These are phyloP conservation scores for Meles meles DNA, from an alignment of 2,113 vertebrate species.

Conservation along the genomic window DNA sequence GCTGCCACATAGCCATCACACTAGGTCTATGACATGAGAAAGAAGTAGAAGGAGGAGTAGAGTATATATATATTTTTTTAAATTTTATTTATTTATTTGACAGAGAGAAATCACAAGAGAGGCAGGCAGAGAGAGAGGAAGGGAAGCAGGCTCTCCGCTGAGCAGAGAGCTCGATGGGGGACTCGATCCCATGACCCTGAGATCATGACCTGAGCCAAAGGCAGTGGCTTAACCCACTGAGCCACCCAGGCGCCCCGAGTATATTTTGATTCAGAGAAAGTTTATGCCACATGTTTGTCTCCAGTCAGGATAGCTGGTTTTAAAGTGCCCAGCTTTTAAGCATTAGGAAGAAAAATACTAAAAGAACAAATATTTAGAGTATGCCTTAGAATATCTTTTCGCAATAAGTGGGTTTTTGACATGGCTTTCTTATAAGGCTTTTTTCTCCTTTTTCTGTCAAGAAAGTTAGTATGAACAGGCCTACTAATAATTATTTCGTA, in stretches of 20 bases:
- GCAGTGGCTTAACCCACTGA: too few species aligned
- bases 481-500: neutral
- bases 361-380: neutral
- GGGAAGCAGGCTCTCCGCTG: too few species aligned
- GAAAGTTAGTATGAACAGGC: neutral
- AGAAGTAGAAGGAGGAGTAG: neutral
- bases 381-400: neutral
- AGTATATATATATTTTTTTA: neutral
- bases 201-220: too few species aligned
- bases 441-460: neutral
- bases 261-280: neutral
- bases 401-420: neutral
- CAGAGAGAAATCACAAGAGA: too few species aligned
- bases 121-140: too few species aligned
- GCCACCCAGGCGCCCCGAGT: too few species aligned
- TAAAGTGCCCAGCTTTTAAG: neutral
- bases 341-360: neutral
- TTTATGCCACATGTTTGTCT: neutral
- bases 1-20: rapidly evolving
- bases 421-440: neutral
- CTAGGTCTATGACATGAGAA: neutral
- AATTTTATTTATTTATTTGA: too few species aligned
- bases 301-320: neutral
- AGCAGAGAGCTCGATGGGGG: too few species aligned
- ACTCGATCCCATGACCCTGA: too few species aligned